Percentiles rank a stretch among this genome's conserved stretches.
phyloP scores from a whole-genome alignment of 1,140 invertebrate genomes.

The Trichonephila clavipes region DNA sequence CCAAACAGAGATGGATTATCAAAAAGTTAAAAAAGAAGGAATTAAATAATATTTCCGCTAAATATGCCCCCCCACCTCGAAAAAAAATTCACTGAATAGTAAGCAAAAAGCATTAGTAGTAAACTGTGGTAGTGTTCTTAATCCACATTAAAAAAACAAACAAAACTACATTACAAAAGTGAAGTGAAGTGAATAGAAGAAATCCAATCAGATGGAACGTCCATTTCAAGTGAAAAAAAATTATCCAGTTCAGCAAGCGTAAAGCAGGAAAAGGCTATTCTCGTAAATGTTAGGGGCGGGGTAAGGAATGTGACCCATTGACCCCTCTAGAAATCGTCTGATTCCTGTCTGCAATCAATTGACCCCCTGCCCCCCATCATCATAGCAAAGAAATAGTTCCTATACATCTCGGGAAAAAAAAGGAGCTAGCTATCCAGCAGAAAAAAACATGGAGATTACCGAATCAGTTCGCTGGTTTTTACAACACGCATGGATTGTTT shows the following conservation, averaged over 20 bases:
- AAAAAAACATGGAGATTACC: background rate
- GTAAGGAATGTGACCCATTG: constrained; percentile 31
- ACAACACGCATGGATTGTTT: background rate
- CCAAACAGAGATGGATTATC: no score
- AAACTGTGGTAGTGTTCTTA: no score
- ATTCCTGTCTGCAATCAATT: constrained; percentile 64
- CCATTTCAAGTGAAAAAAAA: background rate
- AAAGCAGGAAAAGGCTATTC: background rate
- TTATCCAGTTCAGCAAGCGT: constrained; percentile 3
- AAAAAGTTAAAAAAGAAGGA: no score
- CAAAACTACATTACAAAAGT: no score
- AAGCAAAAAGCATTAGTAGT: no score
- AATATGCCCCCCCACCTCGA: no score
- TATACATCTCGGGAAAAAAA: background rate
- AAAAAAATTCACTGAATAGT: no score
- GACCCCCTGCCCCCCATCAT: constrained; percentile 36
- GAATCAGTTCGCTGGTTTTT: constrained; percentile 30
- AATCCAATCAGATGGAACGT: constrained; percentile 4
- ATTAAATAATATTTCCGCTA: no score
- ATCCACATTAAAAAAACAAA: no score
- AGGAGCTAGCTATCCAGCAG: background rate
- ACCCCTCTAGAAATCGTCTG: constrained; percentile 46
- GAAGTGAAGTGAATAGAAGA: background rate
- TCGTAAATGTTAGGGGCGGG: constrained; percentile 26
- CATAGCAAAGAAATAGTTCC: background rate